These are phyloP conservation scores for Procambarus virginalis DNA, from an alignment of 1,140 invertebrate genomes.

Conservation along the genomic window DNA sequence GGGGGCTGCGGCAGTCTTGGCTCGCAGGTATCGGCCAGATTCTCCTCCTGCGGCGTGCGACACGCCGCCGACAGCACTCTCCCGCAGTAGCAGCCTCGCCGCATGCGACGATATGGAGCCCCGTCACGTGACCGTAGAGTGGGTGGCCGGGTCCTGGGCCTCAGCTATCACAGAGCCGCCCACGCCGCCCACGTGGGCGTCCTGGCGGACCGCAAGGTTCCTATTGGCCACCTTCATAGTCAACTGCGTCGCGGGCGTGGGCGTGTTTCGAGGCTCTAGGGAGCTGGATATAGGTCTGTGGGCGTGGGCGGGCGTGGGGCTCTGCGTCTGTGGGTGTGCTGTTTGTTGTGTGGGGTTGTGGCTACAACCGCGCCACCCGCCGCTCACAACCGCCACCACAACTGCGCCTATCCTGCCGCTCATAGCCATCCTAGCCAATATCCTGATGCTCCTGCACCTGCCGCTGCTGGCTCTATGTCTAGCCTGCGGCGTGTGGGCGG, in stretches of 20 bases:
- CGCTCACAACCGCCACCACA: conserved; percentile 9
- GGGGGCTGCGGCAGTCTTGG: too few species aligned
- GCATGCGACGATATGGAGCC: conserved; percentile 44
- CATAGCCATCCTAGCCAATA: conserved; percentile 47
- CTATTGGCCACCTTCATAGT: conserved; percentile 53
- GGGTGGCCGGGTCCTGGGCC: conserved; percentile 37
- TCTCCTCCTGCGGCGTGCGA: too few species aligned
- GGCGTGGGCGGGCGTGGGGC: conserved; percentile 58
- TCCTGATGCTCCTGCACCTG: conserved; percentile 52
- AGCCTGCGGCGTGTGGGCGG: conserved; percentile 12
- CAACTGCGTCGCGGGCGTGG: conserved; percentile 56
- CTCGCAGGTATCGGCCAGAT: too few species aligned
- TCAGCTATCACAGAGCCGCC: conserved; percentile 44
- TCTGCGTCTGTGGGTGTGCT: conserved; percentile 58
- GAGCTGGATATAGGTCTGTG: conserved; percentile 46
- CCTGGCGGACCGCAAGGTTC: conserved; percentile 55
- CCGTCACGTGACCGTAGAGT: conserved; percentile 47
- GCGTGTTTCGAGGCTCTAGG: conserved; percentile 42
- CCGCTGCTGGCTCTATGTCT: conserved; percentile 31
- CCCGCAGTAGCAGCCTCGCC: too few species aligned
- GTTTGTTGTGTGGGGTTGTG: conserved; percentile 56
- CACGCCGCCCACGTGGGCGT: conserved; percentile 48
- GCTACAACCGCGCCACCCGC: conserved; percentile 56
- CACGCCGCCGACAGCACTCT: not conserved
- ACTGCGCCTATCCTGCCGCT: conserved; percentile 53